A percentile compares a stretch with the other conserved stretches of the same genome.
Conservation (phyloP, 2,888 invertebrate species). For the Lasioglossum leucozonium region DNA sequence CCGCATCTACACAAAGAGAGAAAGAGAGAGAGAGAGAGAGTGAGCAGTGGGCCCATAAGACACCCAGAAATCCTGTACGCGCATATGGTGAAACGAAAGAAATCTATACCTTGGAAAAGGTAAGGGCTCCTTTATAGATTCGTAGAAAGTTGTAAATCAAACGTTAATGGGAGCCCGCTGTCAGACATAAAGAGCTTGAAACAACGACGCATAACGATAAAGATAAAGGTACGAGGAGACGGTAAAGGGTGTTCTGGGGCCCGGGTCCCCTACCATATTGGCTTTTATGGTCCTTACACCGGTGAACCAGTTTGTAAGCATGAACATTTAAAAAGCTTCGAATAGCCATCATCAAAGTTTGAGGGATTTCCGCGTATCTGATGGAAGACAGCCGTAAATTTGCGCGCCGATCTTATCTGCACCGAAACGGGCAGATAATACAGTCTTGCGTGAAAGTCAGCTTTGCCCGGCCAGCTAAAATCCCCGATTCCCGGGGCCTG, state of each 20-base stretch:
- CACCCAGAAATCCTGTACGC: conserved; percentile 22
- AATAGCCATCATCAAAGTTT: conserved; percentile 63
- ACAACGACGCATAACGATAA: conserved; percentile 83
- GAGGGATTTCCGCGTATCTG: conserved; percentile 64
- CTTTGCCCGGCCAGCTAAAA: conserved; percentile 2
- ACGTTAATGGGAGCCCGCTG: conserved; percentile 83
- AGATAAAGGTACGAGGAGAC: conserved; percentile 79
- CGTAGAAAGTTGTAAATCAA: conserved; percentile 84
- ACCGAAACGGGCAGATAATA: conserved; percentile 26
- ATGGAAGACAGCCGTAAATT: conserved; percentile 57
- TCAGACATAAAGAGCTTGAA: conserved; percentile 83
- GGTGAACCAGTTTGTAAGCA: conserved; percentile 71
- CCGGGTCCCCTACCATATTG: conserved; percentile 47
- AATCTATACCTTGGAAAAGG: conserved; percentile 71
- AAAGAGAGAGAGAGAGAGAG: background rate
- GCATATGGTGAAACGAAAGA: conserved; percentile 50
- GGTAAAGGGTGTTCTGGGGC: conserved; percentile 68
- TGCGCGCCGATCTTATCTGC: conserved; percentile 52
- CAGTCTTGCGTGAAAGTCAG: conserved; percentile 18
- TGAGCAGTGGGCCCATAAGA: background rate
- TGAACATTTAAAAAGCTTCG: conserved; percentile 60
- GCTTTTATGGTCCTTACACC: conserved; percentile 68
- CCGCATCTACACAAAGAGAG: background rate
- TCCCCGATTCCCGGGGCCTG: background rate
- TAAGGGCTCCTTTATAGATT: conserved; percentile 82